phyloP scores from a whole-genome alignment of 2,797 vertebrate species.

The Chaunax sp. region DNA sequence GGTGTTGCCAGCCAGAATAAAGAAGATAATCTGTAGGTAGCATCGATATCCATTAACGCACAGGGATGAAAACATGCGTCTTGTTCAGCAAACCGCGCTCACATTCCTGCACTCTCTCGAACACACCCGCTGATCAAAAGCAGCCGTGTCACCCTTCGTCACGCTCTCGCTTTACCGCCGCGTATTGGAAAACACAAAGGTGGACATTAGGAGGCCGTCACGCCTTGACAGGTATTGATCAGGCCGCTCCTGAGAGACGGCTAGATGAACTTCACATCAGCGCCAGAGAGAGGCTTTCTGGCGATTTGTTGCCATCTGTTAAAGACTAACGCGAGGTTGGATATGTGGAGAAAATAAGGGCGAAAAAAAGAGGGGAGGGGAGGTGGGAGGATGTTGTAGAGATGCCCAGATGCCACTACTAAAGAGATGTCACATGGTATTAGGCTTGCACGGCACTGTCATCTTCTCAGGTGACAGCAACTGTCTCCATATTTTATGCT shows the following conservation, averaged over 20 bases:
- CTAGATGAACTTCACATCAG: constrained; percentile 35
- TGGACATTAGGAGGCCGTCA: constrained; percentile 48
- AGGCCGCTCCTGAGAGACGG: constrained; percentile 28
- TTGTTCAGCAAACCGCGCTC: constrained; percentile 9
- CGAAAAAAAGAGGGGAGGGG: not conserved
- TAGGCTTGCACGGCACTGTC: constrained; percentile 18
- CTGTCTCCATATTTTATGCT: constrained; percentile 53
- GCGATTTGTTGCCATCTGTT: constrained; percentile 32
- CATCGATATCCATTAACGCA: constrained; percentile 38
- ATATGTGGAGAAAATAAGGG: constrained; percentile 11
- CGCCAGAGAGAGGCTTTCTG: not conserved
- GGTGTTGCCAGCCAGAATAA: not conserved
- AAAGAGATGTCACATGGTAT: constrained; percentile 50
- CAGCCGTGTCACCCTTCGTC: constrained; percentile 30
- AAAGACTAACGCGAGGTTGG: constrained; percentile 21
- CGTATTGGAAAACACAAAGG: constrained; percentile 49
- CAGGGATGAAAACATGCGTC: constrained; percentile 5
- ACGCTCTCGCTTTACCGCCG: not conserved
- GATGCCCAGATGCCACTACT: constrained; percentile 38
- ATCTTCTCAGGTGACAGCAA: constrained; percentile 54
- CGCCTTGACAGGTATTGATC: constrained; percentile 62
- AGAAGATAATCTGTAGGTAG: constrained; percentile 1
- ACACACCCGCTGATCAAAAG: constrained; percentile 16
- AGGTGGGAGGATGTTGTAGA: not conserved
- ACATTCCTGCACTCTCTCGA: not conserved